Conservation (phyloP, 2,888 invertebrate genomes). For the Baronia brevicornis region DNA sequence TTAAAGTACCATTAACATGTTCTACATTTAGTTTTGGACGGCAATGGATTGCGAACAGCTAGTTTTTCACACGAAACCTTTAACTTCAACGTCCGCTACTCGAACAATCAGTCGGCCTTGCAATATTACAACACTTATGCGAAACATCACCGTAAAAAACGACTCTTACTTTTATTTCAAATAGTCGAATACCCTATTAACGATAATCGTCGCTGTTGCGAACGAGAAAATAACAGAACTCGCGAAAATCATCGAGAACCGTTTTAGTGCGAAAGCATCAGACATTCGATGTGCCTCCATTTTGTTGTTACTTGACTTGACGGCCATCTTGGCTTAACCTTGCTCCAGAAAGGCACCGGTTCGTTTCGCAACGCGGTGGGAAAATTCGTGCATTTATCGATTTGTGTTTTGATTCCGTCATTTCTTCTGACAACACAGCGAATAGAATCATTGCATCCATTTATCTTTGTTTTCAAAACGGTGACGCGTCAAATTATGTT, state of each 20-base stretch:
- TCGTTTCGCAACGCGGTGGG: constrained; percentile 55
- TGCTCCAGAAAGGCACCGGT: constrained; percentile 62
- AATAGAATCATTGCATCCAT: constrained; percentile 7
- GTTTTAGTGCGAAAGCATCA: constrained; percentile 53
- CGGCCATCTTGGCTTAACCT: constrained; percentile 61
- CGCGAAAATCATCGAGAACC: constrained; percentile 10
- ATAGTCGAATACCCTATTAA: constrained; percentile 11
- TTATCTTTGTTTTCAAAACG: constrained; percentile 3
- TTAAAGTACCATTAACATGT: constrained; percentile 16
- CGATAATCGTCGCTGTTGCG: constrained; percentile 9
- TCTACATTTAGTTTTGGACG: constrained; percentile 31
- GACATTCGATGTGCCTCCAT: constrained; percentile 54
- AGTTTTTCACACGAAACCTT: constrained; percentile 50
- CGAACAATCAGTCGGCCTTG: constrained; percentile 38
- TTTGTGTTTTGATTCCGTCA: constrained; percentile 32
- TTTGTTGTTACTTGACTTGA: constrained; percentile 32
- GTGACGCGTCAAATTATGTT: neutral
- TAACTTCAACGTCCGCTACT: constrained; percentile 41
- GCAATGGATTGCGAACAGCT: constrained; percentile 25
- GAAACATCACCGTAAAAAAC: constrained; percentile 24
- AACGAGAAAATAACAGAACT: constrained; percentile 9
- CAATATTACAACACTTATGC: constrained; percentile 34
- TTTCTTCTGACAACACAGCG: constrained; percentile 20
- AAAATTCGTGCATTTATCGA: constrained; percentile 55
- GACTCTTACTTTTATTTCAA: constrained; percentile 29